A percentile compares a stretch with the other conserved stretches of the same genome.
Evolutionary conservation across 2,888 invertebrate species (phyloP).

Genomic region (Anodontia alba): DNA sequence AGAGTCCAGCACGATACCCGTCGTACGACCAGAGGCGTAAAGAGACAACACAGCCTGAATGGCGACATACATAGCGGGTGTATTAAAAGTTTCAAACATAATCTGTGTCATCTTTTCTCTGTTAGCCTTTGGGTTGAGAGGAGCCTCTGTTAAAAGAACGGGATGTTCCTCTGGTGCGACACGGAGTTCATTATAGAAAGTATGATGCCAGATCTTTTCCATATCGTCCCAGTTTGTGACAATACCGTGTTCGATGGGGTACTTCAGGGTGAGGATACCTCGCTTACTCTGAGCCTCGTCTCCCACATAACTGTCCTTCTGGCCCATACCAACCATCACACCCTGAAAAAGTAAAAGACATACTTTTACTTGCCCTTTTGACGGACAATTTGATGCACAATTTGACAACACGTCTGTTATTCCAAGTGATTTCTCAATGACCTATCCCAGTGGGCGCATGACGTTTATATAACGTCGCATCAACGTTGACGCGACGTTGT

Average conservation of each 20-base stretch:
- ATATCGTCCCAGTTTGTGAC: slow-evolving; percentile 10
- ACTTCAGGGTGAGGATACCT: slow-evolving; percentile 4
- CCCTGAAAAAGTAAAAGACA: neutral
- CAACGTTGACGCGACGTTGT: too few relatives aligned
- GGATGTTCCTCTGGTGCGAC: slow-evolving; percentile 17
- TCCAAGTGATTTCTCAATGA: too few relatives aligned
- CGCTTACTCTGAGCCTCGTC: slow-evolving; percentile 6
- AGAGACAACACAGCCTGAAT: neutral
- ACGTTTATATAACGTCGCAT: too few relatives aligned
- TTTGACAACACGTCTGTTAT: too few relatives aligned
- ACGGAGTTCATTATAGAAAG: neutral
- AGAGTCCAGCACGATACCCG: neutral
- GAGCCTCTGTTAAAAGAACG: slow-evolving; percentile 19
- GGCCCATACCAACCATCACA: slow-evolving; percentile 5
- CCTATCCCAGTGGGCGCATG: too few relatives aligned
- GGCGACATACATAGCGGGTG: slow-evolving; percentile 19
- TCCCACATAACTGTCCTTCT: neutral
- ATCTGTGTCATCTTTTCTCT: slow-evolving; percentile 13
- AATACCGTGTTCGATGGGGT: slow-evolving; percentile 5
- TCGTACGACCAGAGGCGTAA: neutral
- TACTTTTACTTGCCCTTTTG: neutral
- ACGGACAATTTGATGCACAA: too few relatives aligned
- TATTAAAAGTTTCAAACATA: slow-evolving; percentile 11
- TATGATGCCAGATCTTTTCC: slow-evolving; percentile 11
- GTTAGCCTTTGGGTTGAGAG: slow-evolving; percentile 1